Evolutionary conservation across 2,797 vertebrate genomes (phyloP).

Genomic region (Ibycter americanus): DNA sequence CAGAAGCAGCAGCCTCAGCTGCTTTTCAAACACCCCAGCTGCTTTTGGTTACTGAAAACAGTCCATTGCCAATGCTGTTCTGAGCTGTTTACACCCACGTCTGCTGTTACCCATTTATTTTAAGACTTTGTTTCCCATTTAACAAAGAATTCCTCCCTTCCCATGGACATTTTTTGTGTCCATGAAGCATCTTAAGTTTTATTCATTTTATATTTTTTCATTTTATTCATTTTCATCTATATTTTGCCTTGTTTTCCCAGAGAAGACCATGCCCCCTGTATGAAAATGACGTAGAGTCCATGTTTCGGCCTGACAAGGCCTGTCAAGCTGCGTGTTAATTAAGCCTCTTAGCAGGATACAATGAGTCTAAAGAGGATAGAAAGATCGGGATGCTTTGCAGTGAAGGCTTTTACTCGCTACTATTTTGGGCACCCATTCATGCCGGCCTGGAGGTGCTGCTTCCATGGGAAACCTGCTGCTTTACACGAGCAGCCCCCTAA

Average conservation of each 20-base stretch:
- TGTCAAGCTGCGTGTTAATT: not conserved
- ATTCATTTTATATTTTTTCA: not conserved
- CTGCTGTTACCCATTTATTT: not conserved
- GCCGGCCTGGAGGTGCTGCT: not conserved
- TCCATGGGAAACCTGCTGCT: accelerated
- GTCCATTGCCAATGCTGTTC: not conserved
- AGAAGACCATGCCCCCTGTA: not conserved
- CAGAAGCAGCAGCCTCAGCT: not conserved
- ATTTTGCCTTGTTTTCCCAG: not conserved
- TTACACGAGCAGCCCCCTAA: not conserved
- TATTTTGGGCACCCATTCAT: not conserved
- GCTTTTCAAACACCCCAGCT: not conserved
- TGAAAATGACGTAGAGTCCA: not conserved
- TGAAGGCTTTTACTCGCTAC: not conserved
- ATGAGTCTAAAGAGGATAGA: not conserved
- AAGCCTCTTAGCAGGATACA: not conserved
- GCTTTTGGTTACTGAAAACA: not conserved
- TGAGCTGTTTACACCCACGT: not conserved
- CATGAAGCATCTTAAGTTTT: not conserved
- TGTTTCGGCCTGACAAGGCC: not conserved
- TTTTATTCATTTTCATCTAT: not conserved
- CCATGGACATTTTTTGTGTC: not conserved
- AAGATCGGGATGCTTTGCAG: not conserved
- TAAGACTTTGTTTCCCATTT: not conserved
- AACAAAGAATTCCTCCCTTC: not conserved